phyloP scores from a whole-genome alignment of 2,888 invertebrate species.

The Phania funesta region DNA sequence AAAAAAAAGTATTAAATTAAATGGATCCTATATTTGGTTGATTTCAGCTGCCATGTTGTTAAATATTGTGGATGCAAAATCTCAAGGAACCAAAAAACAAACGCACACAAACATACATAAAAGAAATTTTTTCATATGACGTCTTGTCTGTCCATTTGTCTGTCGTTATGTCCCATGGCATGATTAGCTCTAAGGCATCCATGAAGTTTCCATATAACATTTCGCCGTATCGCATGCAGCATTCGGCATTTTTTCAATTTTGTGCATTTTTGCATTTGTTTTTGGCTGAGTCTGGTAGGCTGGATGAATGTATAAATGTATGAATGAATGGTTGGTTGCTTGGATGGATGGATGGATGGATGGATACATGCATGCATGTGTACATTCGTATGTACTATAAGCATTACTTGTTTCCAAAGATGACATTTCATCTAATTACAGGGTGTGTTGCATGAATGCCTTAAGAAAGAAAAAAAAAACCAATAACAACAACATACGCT shows the following conservation, averaged over 20 bases:
- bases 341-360: slow-evolving; percentile 34
- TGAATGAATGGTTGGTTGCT: slow-evolving; percentile 9
- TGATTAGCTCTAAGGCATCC: slow-evolving; percentile 67
- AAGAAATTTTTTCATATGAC: slow-evolving; percentile 49
- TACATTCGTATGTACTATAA: slow-evolving; percentile 49
- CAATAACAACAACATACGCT: slow-evolving; percentile 1
- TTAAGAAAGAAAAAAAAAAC: slow-evolving; percentile 53
- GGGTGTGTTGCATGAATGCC: slow-evolving; percentile 71
- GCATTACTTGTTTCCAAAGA: slow-evolving; percentile 67
- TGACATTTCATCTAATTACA: slow-evolving; percentile 72
- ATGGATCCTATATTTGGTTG: slow-evolving; percentile 63
- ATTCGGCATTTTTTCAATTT: slow-evolving; percentile 33
- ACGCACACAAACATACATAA: neutral
- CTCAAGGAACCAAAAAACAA: slow-evolving; percentile 4
- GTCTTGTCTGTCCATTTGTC: slow-evolving; percentile 30
- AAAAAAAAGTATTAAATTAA: slow-evolving; percentile 45
- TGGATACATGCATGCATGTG: slow-evolving; percentile 37
- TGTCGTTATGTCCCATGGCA: slow-evolving; percentile 60
- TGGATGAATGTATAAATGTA: slow-evolving; percentile 18
- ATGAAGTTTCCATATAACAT: slow-evolving; percentile 58
- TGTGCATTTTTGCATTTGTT: slow-evolving; percentile 5
- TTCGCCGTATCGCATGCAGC: slow-evolving; percentile 47
- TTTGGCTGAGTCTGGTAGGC: slow-evolving; percentile 35
- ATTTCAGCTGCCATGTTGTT: slow-evolving; percentile 66
- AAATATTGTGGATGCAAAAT: slow-evolving; percentile 55